phyloP scores from a whole-genome alignment of 2,888 invertebrate species.

The Archaeoteleia sp. region DNA sequence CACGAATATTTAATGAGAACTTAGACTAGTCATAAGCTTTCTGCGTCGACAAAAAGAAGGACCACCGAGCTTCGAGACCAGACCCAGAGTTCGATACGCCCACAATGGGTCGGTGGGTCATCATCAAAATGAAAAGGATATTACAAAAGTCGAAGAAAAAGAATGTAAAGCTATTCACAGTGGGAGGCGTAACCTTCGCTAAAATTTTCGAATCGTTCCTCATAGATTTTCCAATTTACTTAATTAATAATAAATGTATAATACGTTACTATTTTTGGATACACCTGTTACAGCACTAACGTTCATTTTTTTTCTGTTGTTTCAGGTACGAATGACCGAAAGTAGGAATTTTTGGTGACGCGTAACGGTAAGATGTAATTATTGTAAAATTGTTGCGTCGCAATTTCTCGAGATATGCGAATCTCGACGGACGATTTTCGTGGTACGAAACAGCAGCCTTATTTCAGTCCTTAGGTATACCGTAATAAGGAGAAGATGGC shows the following conservation, averaged over 20 bases:
- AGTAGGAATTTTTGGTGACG: not conserved
- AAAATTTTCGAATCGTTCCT: not conserved
- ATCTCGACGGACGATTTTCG: too few species aligned
- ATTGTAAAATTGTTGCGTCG: too few species aligned
- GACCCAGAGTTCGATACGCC: slow-evolving; percentile 29
- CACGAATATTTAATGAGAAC: slow-evolving; percentile 5
- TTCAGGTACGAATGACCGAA: slow-evolving; percentile 28
- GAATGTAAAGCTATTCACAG: slow-evolving; percentile 10
- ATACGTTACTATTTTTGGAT: slow-evolving; percentile 4
- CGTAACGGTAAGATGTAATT: slow-evolving; percentile 20
- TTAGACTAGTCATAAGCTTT: slow-evolving; percentile 9
- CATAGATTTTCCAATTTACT: not conserved
- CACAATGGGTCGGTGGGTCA: slow-evolving; percentile 9
- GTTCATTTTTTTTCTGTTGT: slow-evolving; percentile 34
- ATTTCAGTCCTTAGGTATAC: slow-evolving; percentile 7
- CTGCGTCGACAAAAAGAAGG: slow-evolving; percentile 1
- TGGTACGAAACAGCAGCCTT: not conserved
- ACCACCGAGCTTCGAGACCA: too few species aligned
- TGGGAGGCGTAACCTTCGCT: too few species aligned
- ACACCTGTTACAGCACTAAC: not conserved
- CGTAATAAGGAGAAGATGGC: slow-evolving; percentile 60
- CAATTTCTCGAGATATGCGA: too few species aligned
- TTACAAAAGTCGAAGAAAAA: slow-evolving; percentile 6
- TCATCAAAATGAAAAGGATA: slow-evolving; percentile 7
- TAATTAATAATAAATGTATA: slow-evolving; percentile 14